Base-by-base conservation (phyloP, 2,888 invertebrate species). In the Archips xylosteana region DNA sequence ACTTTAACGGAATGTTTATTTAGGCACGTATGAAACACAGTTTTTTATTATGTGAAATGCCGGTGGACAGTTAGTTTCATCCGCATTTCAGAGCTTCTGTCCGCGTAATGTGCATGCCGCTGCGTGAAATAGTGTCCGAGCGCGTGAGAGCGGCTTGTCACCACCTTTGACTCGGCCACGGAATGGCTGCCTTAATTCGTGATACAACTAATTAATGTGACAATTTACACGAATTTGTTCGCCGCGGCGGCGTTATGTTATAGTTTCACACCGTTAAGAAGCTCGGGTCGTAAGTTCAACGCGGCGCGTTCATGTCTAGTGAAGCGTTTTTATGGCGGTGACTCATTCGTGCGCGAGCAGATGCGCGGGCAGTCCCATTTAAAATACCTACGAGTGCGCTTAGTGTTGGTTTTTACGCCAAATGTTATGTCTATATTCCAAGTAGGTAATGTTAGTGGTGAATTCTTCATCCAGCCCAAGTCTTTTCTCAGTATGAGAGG, bases 161-260 rank as follows among this genome's bases (percentile, higher is more conserved):
- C 76, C 84, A 90, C 90, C 91, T 92, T 89, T 92, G 91, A 91
- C 92, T 85, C 82, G 78, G 79, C 78, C 77, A 70, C 77, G 78
- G 79, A 87, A 86, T 83, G 81, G 80, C 81, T 80, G 82, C 78
- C 83, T 86, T 82, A 84, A 80, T 82, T 81, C 81, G 78, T 78
- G 79, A 77, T 72, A 77, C 76, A 80, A 87, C 74, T 92, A 91
- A 91, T 92, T 92, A 91, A 88, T 84, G 80, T 79, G 77, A 79
- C 77, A 79, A 77, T 85, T 82, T 85, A 83, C 82, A 83, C 83
- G 85, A 73, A 76, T 83, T 79, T 75, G 81, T 78, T 80, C 77
- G 71, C 15, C 39, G 60, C 49, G 12, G 54, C 65, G 13, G 60
- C 74, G 73, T 70, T 74, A 70, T 64, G 65, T 59, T 70, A 65